These are phyloP conservation scores for Phlogophora meticulosa DNA, from an alignment of 2,888 invertebrate genomes.

Conservation along the genomic window DNA sequence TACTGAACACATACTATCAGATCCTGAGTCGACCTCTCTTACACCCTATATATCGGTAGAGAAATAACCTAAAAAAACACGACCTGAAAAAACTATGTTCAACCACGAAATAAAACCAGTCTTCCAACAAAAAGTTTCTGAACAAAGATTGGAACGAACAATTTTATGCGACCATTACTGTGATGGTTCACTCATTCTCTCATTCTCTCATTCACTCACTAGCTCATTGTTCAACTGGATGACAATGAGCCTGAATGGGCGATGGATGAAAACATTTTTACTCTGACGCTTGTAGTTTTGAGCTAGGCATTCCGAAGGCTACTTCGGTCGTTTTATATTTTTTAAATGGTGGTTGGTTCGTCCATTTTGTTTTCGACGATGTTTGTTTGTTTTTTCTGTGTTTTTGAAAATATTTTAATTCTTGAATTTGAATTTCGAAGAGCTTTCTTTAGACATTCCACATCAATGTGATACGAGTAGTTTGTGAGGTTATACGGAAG, in stretches of 20 bases:
- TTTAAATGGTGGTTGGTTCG: conserved; percentile 11
- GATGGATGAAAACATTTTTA: conserved; percentile 52
- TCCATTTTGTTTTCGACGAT: conserved; percentile 10
- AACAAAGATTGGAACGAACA: conserved; percentile 43
- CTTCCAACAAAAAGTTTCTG: conserved; percentile 14
- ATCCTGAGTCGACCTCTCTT: too few relatives aligned
- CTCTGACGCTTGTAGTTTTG: conserved; percentile 48
- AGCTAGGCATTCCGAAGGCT: conserved; percentile 8
- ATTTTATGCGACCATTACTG: conserved; percentile 66
- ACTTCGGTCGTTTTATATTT: conserved; percentile 13
- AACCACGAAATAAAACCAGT: not conserved
- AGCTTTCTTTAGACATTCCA: too few relatives aligned
- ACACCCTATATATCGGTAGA: not conserved
- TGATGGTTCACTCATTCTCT: conserved; percentile 53
- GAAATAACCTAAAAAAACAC: not conserved
- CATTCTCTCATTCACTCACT: conserved; percentile 56
- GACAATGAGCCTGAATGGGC: conserved; percentile 57
- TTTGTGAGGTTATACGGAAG: too few relatives aligned
- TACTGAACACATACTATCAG: too few relatives aligned
- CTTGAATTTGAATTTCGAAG: not conserved
- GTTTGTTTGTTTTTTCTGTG: not conserved
- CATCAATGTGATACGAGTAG: too few relatives aligned
- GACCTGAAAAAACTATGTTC: not conserved
- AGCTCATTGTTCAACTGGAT: conserved; percentile 66
- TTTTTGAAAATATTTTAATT: not conserved